These are phyloP conservation scores for Laothoe populi DNA, from an alignment of 2,888 invertebrate genomes.

Conservation along the genomic window DNA sequence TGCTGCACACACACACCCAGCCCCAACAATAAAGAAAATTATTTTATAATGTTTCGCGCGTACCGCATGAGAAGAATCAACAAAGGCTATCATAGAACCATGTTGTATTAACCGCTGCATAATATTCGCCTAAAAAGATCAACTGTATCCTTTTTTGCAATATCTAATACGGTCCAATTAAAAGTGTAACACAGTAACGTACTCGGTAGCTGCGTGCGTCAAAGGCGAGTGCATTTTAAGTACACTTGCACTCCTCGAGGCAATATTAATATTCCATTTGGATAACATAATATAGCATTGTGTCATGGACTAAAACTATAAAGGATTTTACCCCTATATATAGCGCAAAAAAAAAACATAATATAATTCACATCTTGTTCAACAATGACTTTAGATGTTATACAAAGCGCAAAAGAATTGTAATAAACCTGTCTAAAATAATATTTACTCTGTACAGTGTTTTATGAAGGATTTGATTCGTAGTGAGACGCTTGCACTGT, in stretches of 20 bases:
- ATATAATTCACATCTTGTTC: too few relatives aligned
- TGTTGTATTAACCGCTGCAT: neutral
- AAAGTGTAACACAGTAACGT: neutral
- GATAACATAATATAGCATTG: slow-evolving; percentile 5
- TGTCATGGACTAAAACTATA: neutral
- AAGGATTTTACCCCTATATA: too few relatives aligned
- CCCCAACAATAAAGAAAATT: too few relatives aligned
- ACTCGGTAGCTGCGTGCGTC: slow-evolving; percentile 1
- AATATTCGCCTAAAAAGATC: neutral
- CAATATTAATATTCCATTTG: slow-evolving; percentile 6
- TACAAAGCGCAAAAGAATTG: slow-evolving; percentile 27
- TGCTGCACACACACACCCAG: neutral
- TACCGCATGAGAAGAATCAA: neutral
- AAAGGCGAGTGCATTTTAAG: slow-evolving; percentile 6
- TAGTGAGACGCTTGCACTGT: slow-evolving; percentile 35
- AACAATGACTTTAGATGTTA: slow-evolving; percentile 2
- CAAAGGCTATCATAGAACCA: neutral
- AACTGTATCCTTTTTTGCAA: too few relatives aligned
- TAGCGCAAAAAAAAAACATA: too few relatives aligned
- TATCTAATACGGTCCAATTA: too few relatives aligned
- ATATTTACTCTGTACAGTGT: slow-evolving; percentile 63
- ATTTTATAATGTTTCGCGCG: neutral
- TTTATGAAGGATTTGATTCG: slow-evolving; percentile 59
- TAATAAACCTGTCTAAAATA: slow-evolving; percentile 41
- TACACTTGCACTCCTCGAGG: slow-evolving; percentile 5